Percentiles rank a stretch among this genome's conserved stretches.
These are phyloP conservation scores for Tipula vernalis DNA, from an alignment of 2,888 invertebrate genomes.

Conservation along the genomic window DNA sequence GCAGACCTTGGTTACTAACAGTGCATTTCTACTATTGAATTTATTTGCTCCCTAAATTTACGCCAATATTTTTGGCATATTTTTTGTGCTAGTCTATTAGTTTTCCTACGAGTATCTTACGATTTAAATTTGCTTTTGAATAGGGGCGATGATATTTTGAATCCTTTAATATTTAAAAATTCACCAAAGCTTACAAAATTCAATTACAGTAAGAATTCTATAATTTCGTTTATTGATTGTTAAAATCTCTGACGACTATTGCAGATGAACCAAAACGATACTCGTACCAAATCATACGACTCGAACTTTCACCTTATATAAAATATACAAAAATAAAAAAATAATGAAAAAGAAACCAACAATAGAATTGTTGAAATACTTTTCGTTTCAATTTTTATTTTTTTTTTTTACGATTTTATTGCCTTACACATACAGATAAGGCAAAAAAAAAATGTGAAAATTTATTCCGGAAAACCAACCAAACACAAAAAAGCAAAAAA, in stretches of 20 bases:
- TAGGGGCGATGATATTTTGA: too few relatives aligned
- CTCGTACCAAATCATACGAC: neutral
- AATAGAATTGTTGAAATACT: neutral
- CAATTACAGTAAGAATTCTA: too few relatives aligned
- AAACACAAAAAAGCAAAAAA: neutral
- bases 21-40: too few relatives aligned
- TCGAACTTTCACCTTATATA: neutral
- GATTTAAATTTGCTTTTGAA: too few relatives aligned
- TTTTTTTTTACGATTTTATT: neutral
- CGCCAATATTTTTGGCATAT: too few relatives aligned
- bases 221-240: neutral
- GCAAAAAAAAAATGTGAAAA: neutral
- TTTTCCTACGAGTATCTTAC: too few relatives aligned
- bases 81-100: too few relatives aligned
- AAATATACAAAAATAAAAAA: neutral
- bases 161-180: too few relatives aligned
- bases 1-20: too few relatives aligned
- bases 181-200: too few relatives aligned
- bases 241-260: neutral
- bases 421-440: neutral
- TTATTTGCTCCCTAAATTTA: too few relatives aligned
- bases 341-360: neutral
- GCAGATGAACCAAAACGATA: neutral
- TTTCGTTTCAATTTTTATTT: neutral
- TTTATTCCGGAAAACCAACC: neutral